A percentile compares a stretch with the other conserved stretches of the same genome.
These are phyloP conservation scores for Argyresthia albistria DNA, from an alignment of 2,888 invertebrate genomes.

Conservation along the genomic window DNA sequence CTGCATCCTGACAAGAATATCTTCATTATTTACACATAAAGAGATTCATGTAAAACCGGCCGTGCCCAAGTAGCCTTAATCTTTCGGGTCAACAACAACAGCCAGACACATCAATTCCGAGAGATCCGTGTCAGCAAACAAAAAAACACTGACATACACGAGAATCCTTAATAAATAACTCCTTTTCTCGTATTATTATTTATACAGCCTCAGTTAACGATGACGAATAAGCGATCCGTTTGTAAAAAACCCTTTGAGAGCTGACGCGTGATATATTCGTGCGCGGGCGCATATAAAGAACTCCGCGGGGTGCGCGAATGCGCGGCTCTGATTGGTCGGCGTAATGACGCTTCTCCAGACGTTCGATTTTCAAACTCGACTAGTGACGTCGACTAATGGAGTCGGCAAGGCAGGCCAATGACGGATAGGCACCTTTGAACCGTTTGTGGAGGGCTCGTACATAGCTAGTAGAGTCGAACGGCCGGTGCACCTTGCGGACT, in stretches of 20 bases:
- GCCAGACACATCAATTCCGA: not conserved
- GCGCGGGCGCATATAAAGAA: conserved; percentile 57
- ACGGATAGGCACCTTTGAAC: conserved; percentile 62
- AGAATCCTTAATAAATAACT: conserved; percentile 19
- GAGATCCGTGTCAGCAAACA: conserved; percentile 1
- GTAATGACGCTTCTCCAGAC: conserved; percentile 47
- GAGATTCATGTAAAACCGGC: too few relatives aligned
- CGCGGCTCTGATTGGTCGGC: conserved; percentile 50
- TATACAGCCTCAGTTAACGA: conserved; percentile 58
- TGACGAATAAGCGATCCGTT: conserved; percentile 68
- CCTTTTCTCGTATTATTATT: conserved; percentile 53
- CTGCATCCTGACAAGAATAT: too few relatives aligned
- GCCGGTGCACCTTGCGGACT: not conserved
- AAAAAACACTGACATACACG: not conserved
- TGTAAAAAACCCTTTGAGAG: conserved; percentile 53
- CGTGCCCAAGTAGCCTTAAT: not conserved
- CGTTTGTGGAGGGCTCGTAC: conserved; percentile 33
- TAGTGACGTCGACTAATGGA: conserved; percentile 56
- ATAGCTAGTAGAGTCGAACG: not conserved
- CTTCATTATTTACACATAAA: too few relatives aligned
- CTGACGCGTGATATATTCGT: conserved; percentile 64
- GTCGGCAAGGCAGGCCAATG: conserved; percentile 53
- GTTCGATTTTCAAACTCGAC: conserved; percentile 33
- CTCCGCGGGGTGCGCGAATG: conserved; percentile 61
- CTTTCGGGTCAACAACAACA: not conserved